A percentile compares a stretch with the other conserved stretches of the same genome.
Evolutionary conservation across 2,113 vertebrate species (phyloP).

Genomic region (Urocitellus parryii): DNA sequence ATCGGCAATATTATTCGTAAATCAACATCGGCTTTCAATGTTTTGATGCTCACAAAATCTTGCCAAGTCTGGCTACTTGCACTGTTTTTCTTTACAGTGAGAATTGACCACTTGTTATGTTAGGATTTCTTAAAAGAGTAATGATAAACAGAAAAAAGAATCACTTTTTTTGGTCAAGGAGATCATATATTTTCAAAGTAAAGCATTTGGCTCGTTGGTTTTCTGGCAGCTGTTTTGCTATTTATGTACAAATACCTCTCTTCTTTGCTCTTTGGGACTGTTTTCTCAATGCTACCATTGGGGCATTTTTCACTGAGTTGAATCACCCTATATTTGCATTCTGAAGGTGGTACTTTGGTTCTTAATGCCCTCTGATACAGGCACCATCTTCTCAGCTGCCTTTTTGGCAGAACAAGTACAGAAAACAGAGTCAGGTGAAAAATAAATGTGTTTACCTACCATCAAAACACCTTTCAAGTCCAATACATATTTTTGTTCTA

Average conservation of each 20-base stretch:
- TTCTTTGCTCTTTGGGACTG: slow-evolving; percentile 2
- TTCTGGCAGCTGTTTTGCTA: not conserved
- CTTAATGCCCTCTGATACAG: not conserved
- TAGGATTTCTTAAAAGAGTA: not conserved
- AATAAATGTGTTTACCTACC: slow-evolving; percentile 81
- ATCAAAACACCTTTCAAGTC: slow-evolving; percentile 78
- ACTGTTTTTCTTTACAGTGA: not conserved
- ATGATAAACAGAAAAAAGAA: not conserved
- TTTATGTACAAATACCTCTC: slow-evolving; percentile 9
- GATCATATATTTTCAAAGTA: slow-evolving; percentile 44
- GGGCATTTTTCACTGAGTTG: slow-evolving; percentile 23
- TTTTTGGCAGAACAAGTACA: slow-evolving; percentile 76
- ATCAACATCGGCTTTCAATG: not conserved
- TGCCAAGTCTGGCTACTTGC: not conserved
- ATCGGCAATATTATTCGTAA: not conserved
- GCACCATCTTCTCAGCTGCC: slow-evolving; percentile 67
- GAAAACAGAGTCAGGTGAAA: slow-evolving; percentile 81
- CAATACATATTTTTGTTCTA: slow-evolving; percentile 69
- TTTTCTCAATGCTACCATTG: slow-evolving; percentile 3
- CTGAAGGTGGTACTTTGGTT: not conserved
- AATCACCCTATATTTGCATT: not conserved
- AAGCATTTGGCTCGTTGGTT: not conserved
- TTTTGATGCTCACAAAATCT: not conserved
- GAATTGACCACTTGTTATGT: not conserved
- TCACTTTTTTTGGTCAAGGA: slow-evolving; percentile 8